Evolutionary conservation across 2,888 invertebrate species (phyloP).

Genomic region (Spilosoma lubricipeda): DNA sequence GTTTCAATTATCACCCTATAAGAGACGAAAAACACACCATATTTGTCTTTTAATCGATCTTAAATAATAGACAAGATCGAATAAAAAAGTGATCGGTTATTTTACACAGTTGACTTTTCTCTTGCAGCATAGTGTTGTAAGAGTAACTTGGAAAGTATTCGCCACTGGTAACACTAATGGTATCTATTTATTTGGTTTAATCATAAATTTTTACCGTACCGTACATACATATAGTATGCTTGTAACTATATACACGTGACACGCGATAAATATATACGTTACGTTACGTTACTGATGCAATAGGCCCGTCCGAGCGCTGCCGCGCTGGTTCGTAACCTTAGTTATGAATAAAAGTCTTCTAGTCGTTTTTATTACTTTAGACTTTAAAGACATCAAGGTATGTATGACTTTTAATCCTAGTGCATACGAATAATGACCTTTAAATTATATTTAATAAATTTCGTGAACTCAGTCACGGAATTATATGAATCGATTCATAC

Average conservation of each 20-base stretch:
- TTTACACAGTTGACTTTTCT: background rate
- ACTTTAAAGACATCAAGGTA: background rate
- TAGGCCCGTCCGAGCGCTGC: background rate
- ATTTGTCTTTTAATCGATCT: too few species aligned
- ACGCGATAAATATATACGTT: background rate
- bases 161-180: background rate
- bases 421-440: background rate
- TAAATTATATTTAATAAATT: background rate
- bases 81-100: background rate
- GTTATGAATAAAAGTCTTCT: background rate
- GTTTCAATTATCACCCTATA: too few species aligned
- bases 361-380: too few species aligned
- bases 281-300: background rate
- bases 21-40: too few species aligned
- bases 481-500: slow-evolving; percentile 23
- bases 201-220: background rate
- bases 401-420: background rate
- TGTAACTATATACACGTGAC: too few species aligned
- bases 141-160: background rate
- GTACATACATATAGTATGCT: background rate
- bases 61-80: too few species aligned
- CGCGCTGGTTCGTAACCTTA: background rate
- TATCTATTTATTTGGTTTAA: background rate
- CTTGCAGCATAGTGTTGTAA: background rate
- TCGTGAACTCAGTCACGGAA: slow-evolving; percentile 9